These are phyloP conservation scores for Diphyllodes magnificus DNA, from an alignment of 2,113 vertebrate genomes.

Conservation along the genomic window DNA sequence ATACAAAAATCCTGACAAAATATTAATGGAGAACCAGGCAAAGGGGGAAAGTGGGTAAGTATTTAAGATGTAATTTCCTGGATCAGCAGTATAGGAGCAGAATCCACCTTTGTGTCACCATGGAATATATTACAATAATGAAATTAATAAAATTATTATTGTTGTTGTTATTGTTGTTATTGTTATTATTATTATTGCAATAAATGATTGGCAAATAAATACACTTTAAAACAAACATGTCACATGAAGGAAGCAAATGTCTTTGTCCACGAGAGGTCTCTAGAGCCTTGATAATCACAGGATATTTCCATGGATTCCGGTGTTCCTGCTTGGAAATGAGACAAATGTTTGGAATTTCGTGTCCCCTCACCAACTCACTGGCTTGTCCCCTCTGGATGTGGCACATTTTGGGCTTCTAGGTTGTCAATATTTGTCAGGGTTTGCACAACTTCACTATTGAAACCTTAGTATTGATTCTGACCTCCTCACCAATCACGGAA, in stretches of 20 bases:
- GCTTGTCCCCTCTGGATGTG: too few species aligned
- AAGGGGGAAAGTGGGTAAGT: neutral
- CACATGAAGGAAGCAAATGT: neutral
- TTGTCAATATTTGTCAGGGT: neutral
- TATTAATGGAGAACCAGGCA: neutral
- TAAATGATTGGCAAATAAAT: neutral
- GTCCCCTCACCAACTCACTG: rapidly evolving
- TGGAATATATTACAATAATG: neutral
- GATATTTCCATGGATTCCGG: neutral
- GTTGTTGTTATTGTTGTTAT: too few species aligned
- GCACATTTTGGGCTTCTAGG: neutral
- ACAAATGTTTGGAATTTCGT: neutral
- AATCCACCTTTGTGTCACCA: neutral
- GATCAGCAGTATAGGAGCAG: neutral
- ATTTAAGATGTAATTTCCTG: neutral
- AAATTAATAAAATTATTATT: neutral
- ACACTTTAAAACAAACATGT: rapidly evolving
- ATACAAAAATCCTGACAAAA: neutral
- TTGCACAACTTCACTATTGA: neutral
- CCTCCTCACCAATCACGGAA: neutral
- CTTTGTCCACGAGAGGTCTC: constrained; percentile 66
- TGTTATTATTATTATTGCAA: too few species aligned
- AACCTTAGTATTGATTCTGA: neutral
- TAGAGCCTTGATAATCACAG: constrained; percentile 22
- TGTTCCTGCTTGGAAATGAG: neutral